phyloP scores from a whole-genome alignment of 2,888 invertebrate species.

The Pasiphila rectangulata region DNA sequence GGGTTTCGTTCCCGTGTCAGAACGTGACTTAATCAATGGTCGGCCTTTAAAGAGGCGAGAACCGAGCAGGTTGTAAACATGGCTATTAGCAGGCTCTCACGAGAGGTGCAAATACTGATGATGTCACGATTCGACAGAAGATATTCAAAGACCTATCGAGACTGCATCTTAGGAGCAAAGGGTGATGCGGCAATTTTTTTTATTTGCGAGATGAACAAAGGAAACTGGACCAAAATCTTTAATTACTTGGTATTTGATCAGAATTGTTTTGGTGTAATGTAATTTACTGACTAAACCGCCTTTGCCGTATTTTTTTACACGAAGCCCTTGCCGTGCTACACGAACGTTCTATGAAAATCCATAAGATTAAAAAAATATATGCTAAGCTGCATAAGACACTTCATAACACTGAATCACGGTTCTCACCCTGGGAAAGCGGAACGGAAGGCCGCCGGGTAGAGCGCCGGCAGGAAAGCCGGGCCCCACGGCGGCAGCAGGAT shows the following conservation, averaged over 20 bases:
- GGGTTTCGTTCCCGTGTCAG: conserved; percentile 45
- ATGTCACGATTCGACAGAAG: conserved; percentile 37
- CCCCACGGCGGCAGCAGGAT: conserved; percentile 88
- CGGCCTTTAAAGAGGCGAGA: conserved; percentile 54
- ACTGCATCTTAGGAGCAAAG: neutral
- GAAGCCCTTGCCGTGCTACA: no score
- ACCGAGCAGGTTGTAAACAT: conserved; percentile 79
- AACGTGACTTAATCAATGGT: conserved; percentile 71
- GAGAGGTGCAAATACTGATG: conserved; percentile 58
- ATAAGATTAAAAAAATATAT: no score
- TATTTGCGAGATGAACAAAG: no score
- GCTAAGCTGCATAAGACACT: no score
- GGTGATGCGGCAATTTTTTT: neutral
- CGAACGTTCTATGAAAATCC: no score
- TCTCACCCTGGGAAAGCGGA: conserved; percentile 89
- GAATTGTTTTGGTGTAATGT: no score
- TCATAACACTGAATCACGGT: conserved; percentile 25
- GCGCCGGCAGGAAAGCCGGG: conserved; percentile 85
- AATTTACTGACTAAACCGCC: no score
- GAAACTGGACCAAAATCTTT: no score
- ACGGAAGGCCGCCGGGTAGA: conserved; percentile 86
- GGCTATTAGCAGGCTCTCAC: conserved; percentile 64
- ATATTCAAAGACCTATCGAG: neutral
- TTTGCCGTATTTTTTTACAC: no score
- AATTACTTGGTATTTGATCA: no score